Conservation (phyloP, 2,113 vertebrate species). For the Scomber scombrus region DNA sequence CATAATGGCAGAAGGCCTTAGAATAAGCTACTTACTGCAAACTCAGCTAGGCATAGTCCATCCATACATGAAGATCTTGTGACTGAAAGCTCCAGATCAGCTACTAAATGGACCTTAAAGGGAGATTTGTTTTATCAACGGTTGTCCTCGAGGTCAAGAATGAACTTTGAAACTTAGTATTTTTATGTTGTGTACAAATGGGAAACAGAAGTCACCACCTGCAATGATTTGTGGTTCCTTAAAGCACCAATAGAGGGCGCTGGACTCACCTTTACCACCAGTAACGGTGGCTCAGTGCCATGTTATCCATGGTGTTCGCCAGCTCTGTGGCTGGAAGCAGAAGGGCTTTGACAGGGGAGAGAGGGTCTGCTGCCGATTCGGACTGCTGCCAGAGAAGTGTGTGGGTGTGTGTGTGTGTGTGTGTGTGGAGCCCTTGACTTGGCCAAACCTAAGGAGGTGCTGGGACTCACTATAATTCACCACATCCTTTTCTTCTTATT, state of each 20-base stretch:
- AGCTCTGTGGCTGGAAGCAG: constrained; percentile 50
- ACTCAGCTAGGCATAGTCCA: no score
- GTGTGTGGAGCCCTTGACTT: no score
- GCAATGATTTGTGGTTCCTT: neutral
- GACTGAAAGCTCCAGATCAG: no score
- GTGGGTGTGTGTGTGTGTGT: constrained; percentile 7
- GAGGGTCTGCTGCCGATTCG: constrained; percentile 5
- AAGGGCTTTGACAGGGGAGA: constrained; percentile 23
- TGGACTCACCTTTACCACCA: neutral
- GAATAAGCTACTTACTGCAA: no score
- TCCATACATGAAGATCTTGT: no score
- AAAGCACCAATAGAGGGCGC: constrained; percentile 5
- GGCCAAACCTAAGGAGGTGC: neutral
- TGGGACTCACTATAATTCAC: constrained; percentile 6
- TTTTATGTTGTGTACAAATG: neutral
- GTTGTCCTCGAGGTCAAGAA: neutral
- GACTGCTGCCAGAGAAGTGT: neutral
- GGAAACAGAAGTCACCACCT: neutral
- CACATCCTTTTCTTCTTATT: constrained; percentile 5
- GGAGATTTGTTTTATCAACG: no score
- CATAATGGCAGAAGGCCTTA: no score
- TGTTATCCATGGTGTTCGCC: constrained; percentile 10
- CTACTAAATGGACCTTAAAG: no score
- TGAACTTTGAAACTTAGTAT: neutral
- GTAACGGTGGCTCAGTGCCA: neutral